phyloP scores from a whole-genome alignment of 2,888 invertebrate genomes.

The Syrphus vitripennis region DNA sequence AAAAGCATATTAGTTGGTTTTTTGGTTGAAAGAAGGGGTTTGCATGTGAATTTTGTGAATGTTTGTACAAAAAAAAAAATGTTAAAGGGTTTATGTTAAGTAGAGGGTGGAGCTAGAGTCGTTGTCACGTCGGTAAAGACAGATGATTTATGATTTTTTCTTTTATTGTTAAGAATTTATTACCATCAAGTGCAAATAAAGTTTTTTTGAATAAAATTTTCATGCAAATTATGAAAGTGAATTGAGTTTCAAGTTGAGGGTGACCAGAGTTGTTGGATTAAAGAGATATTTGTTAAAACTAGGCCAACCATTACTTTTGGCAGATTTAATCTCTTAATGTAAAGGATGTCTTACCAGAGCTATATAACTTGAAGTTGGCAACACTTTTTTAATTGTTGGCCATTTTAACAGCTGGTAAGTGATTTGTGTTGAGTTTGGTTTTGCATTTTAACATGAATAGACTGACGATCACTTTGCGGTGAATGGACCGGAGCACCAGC shows the following conservation, averaged over 20 bases:
- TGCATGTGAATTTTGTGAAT: background rate
- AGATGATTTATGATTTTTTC: constrained; percentile 56
- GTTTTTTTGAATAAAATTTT: constrained; percentile 50
- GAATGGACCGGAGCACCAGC: too few relatives aligned
- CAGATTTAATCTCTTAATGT: too few relatives aligned
- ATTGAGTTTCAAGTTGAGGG: background rate
- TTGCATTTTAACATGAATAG: too few relatives aligned
- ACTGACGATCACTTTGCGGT: too few relatives aligned
- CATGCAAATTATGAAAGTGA: constrained; percentile 19
- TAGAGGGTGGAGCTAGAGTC: background rate
- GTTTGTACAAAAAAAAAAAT: background rate
- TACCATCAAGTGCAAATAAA: constrained; percentile 46
- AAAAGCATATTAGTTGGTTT: background rate
- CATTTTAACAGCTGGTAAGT: too few relatives aligned
- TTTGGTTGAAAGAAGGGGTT: background rate
- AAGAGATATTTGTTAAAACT: too few relatives aligned
- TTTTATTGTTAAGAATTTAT: constrained; percentile 57
- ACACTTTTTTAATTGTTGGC: too few relatives aligned
- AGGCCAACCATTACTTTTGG: too few relatives aligned
- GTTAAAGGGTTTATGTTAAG: constrained; percentile 40
- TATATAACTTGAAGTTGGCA: too few relatives aligned
- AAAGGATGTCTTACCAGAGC: too few relatives aligned
- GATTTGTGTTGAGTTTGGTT: too few relatives aligned
- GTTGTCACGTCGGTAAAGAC: too few relatives aligned
- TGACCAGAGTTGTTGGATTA: background rate